A percentile compares a stretch with the other conserved stretches of the same genome.
phyloP scores from a whole-genome alignment of 2,888 invertebrate species.

The Mythimna lalbum region DNA sequence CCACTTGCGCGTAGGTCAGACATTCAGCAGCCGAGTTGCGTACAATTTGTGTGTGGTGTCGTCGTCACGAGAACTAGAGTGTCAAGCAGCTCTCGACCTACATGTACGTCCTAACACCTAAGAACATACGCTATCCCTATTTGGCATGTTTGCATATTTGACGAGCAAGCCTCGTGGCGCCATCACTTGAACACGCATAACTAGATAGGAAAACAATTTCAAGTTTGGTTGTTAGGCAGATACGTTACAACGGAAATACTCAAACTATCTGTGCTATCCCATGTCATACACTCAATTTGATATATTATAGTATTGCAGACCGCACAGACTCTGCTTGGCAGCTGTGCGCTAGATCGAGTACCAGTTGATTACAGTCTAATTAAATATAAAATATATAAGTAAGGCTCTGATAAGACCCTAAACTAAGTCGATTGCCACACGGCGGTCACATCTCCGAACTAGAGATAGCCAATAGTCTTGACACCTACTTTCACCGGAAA shows the following conservation, averaged over 20 bases:
- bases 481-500: conserved; percentile 77
- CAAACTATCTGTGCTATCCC: conserved; percentile 19
- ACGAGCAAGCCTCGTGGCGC: conserved; percentile 31
- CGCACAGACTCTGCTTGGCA: conserved; percentile 14
- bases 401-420: conserved; percentile 28
- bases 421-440: conserved; percentile 7
- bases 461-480: conserved; percentile 62
- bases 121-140: conserved; percentile 34
- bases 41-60: background rate
- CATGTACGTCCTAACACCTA: conserved; percentile 23
- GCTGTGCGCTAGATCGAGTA: conserved; percentile 19
- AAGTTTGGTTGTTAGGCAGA: conserved; percentile 6
- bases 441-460: background rate
- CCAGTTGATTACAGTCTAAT: conserved; percentile 34
- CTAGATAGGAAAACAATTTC: conserved; percentile 32
- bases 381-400: conserved; percentile 31
- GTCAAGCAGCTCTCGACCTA: conserved; percentile 25
- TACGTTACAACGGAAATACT: conserved; percentile 18
- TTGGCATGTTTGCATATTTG: conserved; percentile 47
- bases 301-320: conserved; percentile 31
- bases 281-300: background rate
- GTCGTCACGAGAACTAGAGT: conserved; percentile 26
- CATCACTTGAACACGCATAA: conserved; percentile 14
- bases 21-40: conserved; percentile 35
- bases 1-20: conserved; percentile 24